Conservation (phyloP, 2,113 vertebrate species). For the Tapirus terrestris region DNA sequence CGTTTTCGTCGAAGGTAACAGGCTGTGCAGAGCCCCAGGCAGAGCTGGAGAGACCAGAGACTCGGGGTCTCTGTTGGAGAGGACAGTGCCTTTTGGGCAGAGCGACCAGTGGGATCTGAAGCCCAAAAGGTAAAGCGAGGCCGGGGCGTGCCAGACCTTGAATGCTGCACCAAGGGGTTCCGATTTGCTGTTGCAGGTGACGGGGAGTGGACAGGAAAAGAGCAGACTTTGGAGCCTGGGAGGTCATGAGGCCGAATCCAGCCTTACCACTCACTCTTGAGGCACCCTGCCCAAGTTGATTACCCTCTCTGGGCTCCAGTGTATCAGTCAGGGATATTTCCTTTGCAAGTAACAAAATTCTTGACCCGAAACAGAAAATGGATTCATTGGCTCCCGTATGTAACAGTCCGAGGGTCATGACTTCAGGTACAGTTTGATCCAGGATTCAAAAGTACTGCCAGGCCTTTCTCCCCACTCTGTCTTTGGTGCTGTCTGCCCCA, state of each 20-base stretch:
- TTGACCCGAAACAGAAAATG: background rate
- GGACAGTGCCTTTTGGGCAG: background rate
- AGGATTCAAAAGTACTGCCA: background rate
- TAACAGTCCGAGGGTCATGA: background rate
- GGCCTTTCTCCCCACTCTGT: background rate
- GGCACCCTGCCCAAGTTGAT: background rate
- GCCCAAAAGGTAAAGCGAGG: no score
- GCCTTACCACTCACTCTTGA: background rate
- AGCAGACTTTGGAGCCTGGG: no score
- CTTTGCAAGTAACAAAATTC: background rate
- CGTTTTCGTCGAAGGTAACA: background rate
- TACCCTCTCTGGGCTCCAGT: background rate
- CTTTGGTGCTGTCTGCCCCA: background rate
- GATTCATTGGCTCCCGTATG: background rate
- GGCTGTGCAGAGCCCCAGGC: background rate
- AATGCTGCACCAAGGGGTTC: fast-evolving
- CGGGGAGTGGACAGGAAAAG: background rate
- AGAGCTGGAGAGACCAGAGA: background rate
- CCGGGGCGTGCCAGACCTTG: background rate
- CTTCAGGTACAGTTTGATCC: background rate
- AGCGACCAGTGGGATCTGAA: background rate
- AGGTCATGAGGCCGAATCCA: background rate
- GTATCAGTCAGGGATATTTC: background rate
- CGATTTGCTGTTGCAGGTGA: fast-evolving
- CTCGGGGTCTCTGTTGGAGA: fast-evolving